These are phyloP conservation scores for Poecilia latipinna DNA, from an alignment of 2,113 vertebrate species.

Conservation along the genomic window DNA sequence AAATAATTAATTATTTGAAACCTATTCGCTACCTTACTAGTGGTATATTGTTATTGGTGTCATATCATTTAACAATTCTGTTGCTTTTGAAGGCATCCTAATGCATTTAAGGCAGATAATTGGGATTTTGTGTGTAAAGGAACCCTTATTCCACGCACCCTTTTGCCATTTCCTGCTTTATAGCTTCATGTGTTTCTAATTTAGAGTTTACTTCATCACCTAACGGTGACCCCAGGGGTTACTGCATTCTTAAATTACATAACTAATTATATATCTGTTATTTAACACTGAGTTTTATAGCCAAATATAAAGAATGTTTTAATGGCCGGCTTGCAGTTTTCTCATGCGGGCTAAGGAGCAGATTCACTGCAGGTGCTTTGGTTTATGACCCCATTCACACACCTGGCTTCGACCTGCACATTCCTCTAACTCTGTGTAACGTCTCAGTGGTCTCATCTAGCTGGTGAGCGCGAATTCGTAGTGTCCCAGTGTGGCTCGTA, in stretches of 20 bases:
- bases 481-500: constrained; percentile 54
- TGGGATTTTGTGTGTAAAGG: not conserved
- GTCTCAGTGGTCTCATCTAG: constrained; percentile 64
- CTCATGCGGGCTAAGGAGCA: constrained; percentile 42
- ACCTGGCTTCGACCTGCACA: constrained; percentile 56
- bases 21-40: not conserved
- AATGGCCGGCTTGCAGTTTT: constrained; percentile 30
- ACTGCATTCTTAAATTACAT: not conserved
- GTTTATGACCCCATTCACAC: constrained; percentile 40
- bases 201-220: not conserved
- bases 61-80: not conserved
- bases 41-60: not conserved
- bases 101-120: not conserved
- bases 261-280: not conserved
- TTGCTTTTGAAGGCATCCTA: not conserved
- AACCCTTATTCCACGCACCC: no score
- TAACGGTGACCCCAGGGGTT: not conserved
- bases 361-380: constrained; percentile 36
- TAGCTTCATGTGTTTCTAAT: constrained; percentile 29
- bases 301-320: constrained; percentile 25
- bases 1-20: not conserved
- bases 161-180: not conserved
- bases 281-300: constrained; percentile 15
- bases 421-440: constrained; percentile 63
- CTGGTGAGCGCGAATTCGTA: constrained; percentile 52